Base-by-base conservation (phyloP, 1,140 invertebrate genomes). In the Anastrepha ludens region DNA sequence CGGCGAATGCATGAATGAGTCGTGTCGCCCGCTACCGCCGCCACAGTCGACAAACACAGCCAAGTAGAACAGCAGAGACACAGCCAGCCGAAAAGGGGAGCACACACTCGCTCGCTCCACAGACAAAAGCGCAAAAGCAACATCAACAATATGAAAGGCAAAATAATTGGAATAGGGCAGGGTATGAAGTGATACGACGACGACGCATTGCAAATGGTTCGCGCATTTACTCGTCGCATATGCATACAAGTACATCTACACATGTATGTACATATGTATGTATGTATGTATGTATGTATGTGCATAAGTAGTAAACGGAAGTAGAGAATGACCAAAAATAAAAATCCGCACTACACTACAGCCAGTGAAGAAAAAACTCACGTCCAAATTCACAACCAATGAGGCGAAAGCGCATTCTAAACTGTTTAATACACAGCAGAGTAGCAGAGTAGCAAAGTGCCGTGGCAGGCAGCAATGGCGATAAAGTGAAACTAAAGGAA, bases 121-220 rank as follows among this genome's bases (percentile, higher is more conserved):
- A 3, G 8, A 0, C 44, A 81, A 41, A 81, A 55, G 47, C 50
- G 74, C 74, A 55, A 50, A 6, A 81, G 8, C 74, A 81, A 29
- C 29, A 29, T 29, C 29, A 55, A 13, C 8, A 67, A 67, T 9
- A 55, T 2, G n/a, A 55, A 47, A 81, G 74, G n/a, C n/a, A 47
- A 81, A 81, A 81, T 47, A n/a, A 81, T 55, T 81, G 44, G 74
- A 81, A 81, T 74, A 74, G 47, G 47, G 47, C 47, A 78, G 74
- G 74, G 74, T n/a, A 78, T 50, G 17, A 44, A 15, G 17, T 81
- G 41, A 74, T 15, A 41, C 50, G 50, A 55, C 50, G 50, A 55
- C 67, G 67, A 44, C 41, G 67, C 41, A 81, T 29, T 81, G 47
- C 13, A 81, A 81, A 81, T 81, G 15, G 17, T 9, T 55, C 47